Evolutionary conservation across 2,888 invertebrate species (phyloP), one percentile per base, ranked within the genome.

Genomic region (Linnaemya vulpina): DNA sequence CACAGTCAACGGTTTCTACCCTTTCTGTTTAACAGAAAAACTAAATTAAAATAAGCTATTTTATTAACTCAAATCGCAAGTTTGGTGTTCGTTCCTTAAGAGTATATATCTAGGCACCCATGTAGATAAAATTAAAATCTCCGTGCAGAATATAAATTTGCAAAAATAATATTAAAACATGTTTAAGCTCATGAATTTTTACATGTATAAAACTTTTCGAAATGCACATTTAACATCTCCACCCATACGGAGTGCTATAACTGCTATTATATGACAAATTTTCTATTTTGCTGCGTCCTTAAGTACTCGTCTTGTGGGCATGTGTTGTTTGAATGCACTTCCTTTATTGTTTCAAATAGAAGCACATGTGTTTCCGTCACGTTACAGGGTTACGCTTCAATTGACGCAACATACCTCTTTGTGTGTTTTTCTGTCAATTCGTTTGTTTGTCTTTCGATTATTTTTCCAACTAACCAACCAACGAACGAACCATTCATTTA

Each of bases 361-460:
- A 81, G 77, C 81, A 81, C 84, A 85, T 82, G 81, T 85, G 84
- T 81, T 85, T 75, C 81, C 81, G 81, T 85, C 81, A 81, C 84
- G 77, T 85, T 75, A 78, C 60, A 65, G 58, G 70, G 77, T 85
- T 85, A 70, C 78, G 78, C 81, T 81, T 85, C 81, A 81, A 85
- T 85, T 85, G 74, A 60, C 71, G 70, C 10, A 74, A 68, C 73
- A 76, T 73, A 80, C 55, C 65, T 80, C 25, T 17, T 1, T 40
- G 43, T 62, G 38, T 58, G 11, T 55, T 13, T 4, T 1, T 43
- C 9, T 46, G n/a, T 55, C 30, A 10, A 13, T 62, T 35, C 17
- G 22, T 49, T 17, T 25, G 11, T 35, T 35, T 49, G 0, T 17
- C n/a, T 51, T 49, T 38, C 8, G 13, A 15, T 65, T 40, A 30